Base-by-base conservation (phyloP, 2,797 vertebrate genomes). In the Platyrinchus mystaceus region DNA sequence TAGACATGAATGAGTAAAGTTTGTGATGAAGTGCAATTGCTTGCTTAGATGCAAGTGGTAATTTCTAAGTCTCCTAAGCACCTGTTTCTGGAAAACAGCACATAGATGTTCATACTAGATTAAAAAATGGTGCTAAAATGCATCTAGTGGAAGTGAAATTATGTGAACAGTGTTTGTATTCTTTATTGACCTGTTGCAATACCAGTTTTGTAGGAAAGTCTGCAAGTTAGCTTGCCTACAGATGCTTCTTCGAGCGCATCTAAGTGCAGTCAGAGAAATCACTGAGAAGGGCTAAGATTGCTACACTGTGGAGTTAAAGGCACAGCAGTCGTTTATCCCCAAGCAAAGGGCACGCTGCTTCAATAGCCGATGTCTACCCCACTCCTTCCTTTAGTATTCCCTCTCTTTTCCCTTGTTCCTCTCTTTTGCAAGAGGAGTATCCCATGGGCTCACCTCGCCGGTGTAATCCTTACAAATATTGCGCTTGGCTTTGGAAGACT, bases 381-480 rank as follows among this genome's bases (percentile, higher is more conserved):
- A 47, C 47, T 59, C 22, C 20, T 71, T 70, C 44, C 37, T 28
- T 62, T n/a, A 59, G 24, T 6, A 24, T 37, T 74, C 49, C 53
- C 28, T 22, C 26, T 73, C 23, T 81, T 27, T 86, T 9, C 4
- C 28, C 49, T 44, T 4, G 2, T 28, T 63, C 24, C 21, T 60
- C n/a, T 36, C 49, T 64, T 71, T 50, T 52, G 36, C 34, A 62
- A 46, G 53, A 70, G 52, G 43, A 58, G 3, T 10, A 12, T 66
- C 26, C 28, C 47, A 24, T 1, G 4, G 19, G 44, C 96, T 96
- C 88, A 95, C 95, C 96, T 96, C 22, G 0, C 95, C 96, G 10
- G 77, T 8, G 32, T 94, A 91, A 22, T 96, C 88, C 91, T 46
- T 93, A 41, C 96, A 96, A 37, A 96, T 79, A 1, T 47, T 91